Evolutionary conservation across 2,888 invertebrate species (phyloP), one percentile per base, ranked within the genome.

Genomic region (Polydrusus tereticollis): DNA sequence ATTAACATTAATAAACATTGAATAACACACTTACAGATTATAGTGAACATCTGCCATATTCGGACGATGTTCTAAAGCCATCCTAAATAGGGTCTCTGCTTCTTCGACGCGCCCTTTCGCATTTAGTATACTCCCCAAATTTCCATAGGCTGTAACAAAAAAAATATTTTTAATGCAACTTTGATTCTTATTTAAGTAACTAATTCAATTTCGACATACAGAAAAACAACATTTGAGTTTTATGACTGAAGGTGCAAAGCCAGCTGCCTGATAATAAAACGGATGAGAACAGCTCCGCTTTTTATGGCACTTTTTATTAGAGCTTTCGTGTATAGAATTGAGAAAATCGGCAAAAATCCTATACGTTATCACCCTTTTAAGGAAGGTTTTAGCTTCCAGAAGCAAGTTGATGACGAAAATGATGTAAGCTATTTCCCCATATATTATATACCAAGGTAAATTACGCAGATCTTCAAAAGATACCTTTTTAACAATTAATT

Each of bases 1-100:
- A 29, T 29, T 5, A 36, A 36, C 10, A n/a, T 33, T 36, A 36
- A 36, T 36, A 12, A 16, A 41, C 12, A 7, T 16, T 4, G 0
- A 3, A 41, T n/a, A 1, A 10, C 33, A 21, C 85, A 95, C 97
- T 96, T 88, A 98, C 97, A 98, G 89, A 88, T 99, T 99, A 87
- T 98, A 99, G 88, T 98, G 98, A 73, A 98, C 98, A 87, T 99
- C 99, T 72, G 98, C 98, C 98, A 98, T 98, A 87, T 98, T 98
- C 80, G 95, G 94, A 84, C 98, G 90, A 88, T 94, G 91, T 81
- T 92, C 90, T 77, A 99, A 91, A 72, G 99, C 98, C 86, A 92
- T 92, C 83, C 94, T 90, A 87, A 97, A 97, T 64, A 97, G 97
- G 82, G 90, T 90, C 87, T 97, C 97, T 63, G 98, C 99, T 87